A percentile compares a stretch with the other conserved stretches of the same genome.
These are phyloP conservation scores for Junonia oenone DNA, from an alignment of 2,888 invertebrate species.

Conservation along the genomic window DNA sequence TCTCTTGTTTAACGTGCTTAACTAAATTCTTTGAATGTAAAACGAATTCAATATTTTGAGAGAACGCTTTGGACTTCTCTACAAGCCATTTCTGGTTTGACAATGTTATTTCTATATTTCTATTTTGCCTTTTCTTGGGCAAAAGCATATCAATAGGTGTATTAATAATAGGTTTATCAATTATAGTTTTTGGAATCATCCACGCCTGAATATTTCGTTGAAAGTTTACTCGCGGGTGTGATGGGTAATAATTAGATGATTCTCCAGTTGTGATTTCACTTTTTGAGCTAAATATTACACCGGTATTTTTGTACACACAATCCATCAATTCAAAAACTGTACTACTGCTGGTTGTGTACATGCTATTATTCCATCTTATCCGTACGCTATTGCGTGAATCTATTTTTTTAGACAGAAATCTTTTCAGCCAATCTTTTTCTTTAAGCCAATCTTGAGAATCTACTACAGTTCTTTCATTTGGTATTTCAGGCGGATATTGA, in stretches of 20 bases:
- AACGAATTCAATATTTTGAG: slow-evolving; percentile 53
- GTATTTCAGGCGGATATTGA: slow-evolving; percentile 24
- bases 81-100: slow-evolving; percentile 53
- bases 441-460: slow-evolving; percentile 36
- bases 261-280: slow-evolving; percentile 47
- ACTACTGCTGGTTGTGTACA: slow-evolving; percentile 54
- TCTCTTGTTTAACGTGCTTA: slow-evolving; percentile 34
- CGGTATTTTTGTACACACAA: slow-evolving; percentile 48
- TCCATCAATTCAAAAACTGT: slow-evolving; percentile 57
- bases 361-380: slow-evolving; percentile 59
- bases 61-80: slow-evolving; percentile 51
- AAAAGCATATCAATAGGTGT: slow-evolving; percentile 24
- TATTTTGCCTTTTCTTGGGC: slow-evolving; percentile 27
- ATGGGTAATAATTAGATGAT: slow-evolving; percentile 38
- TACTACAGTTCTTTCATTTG: slow-evolving; percentile 25
- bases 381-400: slow-evolving; percentile 53
- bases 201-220: slow-evolving; percentile 56
- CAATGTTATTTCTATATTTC: slow-evolving; percentile 41
- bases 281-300: slow-evolving; percentile 44
- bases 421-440: slow-evolving; percentile 50
- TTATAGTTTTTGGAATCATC: slow-evolving; percentile 56
- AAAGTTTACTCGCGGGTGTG: slow-evolving; percentile 45
- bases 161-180: slow-evolving; percentile 31
- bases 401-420: slow-evolving; percentile 42
- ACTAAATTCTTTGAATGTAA: slow-evolving; percentile 47